Evolutionary conservation across 2,113 vertebrate genomes (phyloP), one percentile per base, ranked within the genome.

Genomic region (Cisticola juncidis): DNA sequence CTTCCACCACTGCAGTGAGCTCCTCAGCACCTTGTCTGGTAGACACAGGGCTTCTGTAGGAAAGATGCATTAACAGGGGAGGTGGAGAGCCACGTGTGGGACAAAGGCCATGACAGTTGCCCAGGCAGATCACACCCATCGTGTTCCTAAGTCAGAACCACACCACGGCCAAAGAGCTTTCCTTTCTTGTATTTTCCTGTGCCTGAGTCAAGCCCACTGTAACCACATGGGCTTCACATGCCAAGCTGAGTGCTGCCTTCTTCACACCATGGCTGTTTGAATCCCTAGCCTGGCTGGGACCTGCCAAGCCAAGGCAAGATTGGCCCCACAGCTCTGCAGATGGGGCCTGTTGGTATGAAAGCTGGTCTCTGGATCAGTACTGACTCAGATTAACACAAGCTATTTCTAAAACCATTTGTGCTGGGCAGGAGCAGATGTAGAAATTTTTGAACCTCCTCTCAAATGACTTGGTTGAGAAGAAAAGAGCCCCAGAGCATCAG

Each of bases 181-280:
- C n/a, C 22, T 4, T 4, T 22, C 48, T 65, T 38, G 54, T 25
- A 7, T 24, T 71, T 74, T 12, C 5, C 56, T 35, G 21, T 28
- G 35, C 35, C 60, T 86, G 35, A 4, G 1, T 22, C 0, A 1
- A 71, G 24, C 40, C 45, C 13, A 4, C 7, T 77, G 28, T 54
- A 36, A 31, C 5, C 18, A 31, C 0, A 0, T 14, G 33, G 50
- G 35, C 26, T 83, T 62, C 58, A 31, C 14, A 9, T 1, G 15
- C 12, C 2, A 24, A 50, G 21, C 36, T 74, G 74, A 23, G 22
- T 0, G 0, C 3, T 65, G 28, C 11, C 62, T 86, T 72, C 48
- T 77, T 35, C 48, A n/a, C 10, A 8, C 38, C 6, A 5, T 4
- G n/a, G 13, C 70, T 64, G 33, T 28, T 73, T 0, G 4, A 48